Percentiles rank a stretch among this genome's conserved stretches.
These are phyloP conservation scores for Hydriomena furcata DNA, from an alignment of 2,888 invertebrate genomes.

Conservation along the genomic window DNA sequence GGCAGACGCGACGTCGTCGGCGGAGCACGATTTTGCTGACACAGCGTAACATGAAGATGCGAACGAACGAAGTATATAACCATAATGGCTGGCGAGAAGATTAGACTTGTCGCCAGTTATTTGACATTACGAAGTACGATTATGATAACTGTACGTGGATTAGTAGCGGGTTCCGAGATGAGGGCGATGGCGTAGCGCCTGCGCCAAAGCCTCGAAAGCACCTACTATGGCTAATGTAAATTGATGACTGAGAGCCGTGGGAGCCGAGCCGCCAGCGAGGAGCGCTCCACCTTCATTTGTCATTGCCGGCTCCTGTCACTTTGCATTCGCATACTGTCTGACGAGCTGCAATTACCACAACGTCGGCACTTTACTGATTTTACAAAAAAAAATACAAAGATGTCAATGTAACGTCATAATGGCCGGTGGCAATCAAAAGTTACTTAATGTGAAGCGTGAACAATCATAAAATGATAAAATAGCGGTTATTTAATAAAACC, in stretches of 20 bases:
- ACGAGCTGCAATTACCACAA: constrained; percentile 74
- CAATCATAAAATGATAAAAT: constrained; percentile 1
- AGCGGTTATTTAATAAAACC: constrained; percentile 4
- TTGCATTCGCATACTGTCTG: constrained; percentile 69
- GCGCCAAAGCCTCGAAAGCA: constrained; percentile 23
- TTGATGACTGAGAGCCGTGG: constrained; percentile 69
- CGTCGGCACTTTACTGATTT: constrained; percentile 66
- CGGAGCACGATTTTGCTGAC: constrained; percentile 34
- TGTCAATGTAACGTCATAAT: constrained; percentile 51
- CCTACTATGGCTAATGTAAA: constrained; percentile 57
- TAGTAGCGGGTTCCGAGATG: constrained; percentile 33
- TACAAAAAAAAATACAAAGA: constrained; percentile 56
- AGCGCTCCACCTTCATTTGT: constrained; percentile 68
- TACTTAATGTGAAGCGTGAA: constrained; percentile 2
- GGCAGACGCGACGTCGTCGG: constrained; percentile 69
- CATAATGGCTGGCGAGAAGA: constrained; percentile 33
- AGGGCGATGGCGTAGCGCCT: constrained; percentile 36
- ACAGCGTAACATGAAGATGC: too few species aligned
- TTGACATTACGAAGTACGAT: constrained; percentile 41
- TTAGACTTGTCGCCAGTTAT: constrained; percentile 43
- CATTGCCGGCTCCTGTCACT: constrained; percentile 74
- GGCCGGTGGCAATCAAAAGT: constrained; percentile 48
- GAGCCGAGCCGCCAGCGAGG: constrained; percentile 48
- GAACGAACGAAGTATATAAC: background rate
- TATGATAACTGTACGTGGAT: constrained; percentile 43